Evolutionary conservation across 1,140 invertebrate species (phyloP), one percentile per base, ranked within the genome.

Genomic region (Trypoxylus dichotomus): DNA sequence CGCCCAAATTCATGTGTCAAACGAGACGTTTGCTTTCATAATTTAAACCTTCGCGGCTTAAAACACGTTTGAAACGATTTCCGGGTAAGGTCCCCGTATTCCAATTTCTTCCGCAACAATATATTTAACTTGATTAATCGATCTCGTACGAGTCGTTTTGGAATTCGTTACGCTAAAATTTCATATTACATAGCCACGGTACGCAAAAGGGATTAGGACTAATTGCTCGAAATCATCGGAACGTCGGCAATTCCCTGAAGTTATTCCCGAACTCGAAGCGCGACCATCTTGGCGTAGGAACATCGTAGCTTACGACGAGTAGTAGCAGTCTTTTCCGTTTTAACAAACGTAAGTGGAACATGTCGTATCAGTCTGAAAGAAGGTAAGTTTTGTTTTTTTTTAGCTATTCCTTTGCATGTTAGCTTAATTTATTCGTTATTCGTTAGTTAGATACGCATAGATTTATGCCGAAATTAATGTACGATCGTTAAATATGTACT

Each of bases 331-430:
- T 91, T 92, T 93, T 93, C 90, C 90, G 89, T 89, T 89, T 90
- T 89, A 87, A 87, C 89, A 88, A 90, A 89, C 88, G 89, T 89
- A 88, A 91, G 90, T 90, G 88, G 88, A 92, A 92, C 91, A 93
- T 93, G 92, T 93, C 92, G 86, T 91, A 90, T 90, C 89, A 90
- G 85, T 87, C 89, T 86, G 92, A 93, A 87, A 89, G 90, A 90
- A 91, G 91, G 92, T 93, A 91, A 92, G 90, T 90, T 87, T 82
- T 84, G 83, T 85, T 88, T 83, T 82, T 83, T 81, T 81, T 76
- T 71, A 37, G 54, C 63, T 54, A 42, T 37, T 27, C 21, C 10
- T 19, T 10, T 10, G 19, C n/a, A 74, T 21, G 32, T 13, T 19
- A 10, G 10, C 27, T 37, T 74, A 74, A 42, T 74, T 43, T 15